A percentile compares a stretch with the other conserved stretches of the same genome.
Conservation (phyloP, 2,113 vertebrate species). For the Paradoxurus hermaphroditus region DNA sequence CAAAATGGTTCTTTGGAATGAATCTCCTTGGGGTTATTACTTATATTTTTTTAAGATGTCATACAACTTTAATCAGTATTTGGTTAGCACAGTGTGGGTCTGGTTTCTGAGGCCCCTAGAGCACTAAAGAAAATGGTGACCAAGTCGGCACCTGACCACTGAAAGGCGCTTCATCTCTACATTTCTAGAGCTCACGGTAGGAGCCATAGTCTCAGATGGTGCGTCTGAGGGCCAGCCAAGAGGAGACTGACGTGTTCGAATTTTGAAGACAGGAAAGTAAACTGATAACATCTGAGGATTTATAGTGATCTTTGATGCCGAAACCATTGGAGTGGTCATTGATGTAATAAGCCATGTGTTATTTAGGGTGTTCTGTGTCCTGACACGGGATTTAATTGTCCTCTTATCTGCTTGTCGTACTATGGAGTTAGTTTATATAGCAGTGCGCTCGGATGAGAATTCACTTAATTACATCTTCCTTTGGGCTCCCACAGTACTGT, state of each 20-base stretch:
- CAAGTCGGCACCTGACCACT: not conserved
- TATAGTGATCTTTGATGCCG: not conserved
- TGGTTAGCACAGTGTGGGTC: not conserved
- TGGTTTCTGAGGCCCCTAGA: not conserved
- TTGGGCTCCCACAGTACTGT: not conserved
- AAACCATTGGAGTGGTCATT: not conserved
- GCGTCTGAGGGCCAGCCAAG: not conserved
- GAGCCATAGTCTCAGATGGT: not conserved
- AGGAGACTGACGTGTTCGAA: not conserved
- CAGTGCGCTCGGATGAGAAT: not conserved
- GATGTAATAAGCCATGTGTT: not conserved
- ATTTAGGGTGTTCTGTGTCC: not conserved
- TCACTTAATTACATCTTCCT: not conserved
- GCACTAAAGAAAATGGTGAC: not conserved
- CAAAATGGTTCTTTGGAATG: not conserved
- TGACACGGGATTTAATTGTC: not conserved
- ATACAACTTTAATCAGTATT: not conserved
- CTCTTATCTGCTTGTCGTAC: not conserved
- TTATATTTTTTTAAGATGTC: not conserved
- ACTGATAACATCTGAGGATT: not conserved
- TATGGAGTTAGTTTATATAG: not conserved
- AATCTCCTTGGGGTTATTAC: not conserved
- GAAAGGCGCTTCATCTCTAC: not conserved
- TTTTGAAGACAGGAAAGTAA: constrained; percentile 4
- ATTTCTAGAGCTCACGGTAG: not conserved